Conservation (phyloP, 2,888 invertebrate genomes). For the Cataglyphis cursor region DNA sequence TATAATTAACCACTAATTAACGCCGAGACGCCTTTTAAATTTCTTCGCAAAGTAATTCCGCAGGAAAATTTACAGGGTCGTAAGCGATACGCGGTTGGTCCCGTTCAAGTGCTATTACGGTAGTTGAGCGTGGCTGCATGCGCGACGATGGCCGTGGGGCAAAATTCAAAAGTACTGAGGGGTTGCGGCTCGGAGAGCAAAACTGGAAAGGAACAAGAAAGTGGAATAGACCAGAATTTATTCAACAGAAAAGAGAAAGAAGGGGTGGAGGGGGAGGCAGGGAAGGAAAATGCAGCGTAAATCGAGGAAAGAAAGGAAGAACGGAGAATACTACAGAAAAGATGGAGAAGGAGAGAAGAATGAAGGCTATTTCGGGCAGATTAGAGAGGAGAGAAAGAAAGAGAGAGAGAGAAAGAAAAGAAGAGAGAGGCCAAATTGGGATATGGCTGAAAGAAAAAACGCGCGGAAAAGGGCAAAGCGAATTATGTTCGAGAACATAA, state of each 20-base stretch:
- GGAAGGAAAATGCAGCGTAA: constrained; percentile 31
- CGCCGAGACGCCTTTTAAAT: constrained; percentile 48
- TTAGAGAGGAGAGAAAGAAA: background rate
- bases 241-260: background rate
- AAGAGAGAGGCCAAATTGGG: background rate
- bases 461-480: background rate
- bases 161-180: constrained; percentile 58
- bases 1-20: constrained; percentile 58
- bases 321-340: background rate
- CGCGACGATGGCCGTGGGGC: constrained; percentile 47
- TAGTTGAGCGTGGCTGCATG: constrained; percentile 37
- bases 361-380: constrained; percentile 19
- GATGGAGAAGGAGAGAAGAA: constrained; percentile 15
- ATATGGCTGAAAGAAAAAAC: constrained; percentile 27
- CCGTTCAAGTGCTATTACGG: constrained; percentile 61
- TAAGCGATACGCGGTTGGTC: constrained; percentile 59
- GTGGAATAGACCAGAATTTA: constrained; percentile 22
- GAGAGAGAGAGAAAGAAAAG: background rate
- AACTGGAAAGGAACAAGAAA: background rate
- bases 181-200: constrained; percentile 17
- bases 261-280: background rate
- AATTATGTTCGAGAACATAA: constrained; percentile 19
- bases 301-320: constrained; percentile 40
- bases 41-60: constrained; percentile 47
- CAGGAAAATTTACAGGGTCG: constrained; percentile 65